phyloP scores from a whole-genome alignment of 2,113 vertebrate genomes.

The Clinocottus analis region DNA sequence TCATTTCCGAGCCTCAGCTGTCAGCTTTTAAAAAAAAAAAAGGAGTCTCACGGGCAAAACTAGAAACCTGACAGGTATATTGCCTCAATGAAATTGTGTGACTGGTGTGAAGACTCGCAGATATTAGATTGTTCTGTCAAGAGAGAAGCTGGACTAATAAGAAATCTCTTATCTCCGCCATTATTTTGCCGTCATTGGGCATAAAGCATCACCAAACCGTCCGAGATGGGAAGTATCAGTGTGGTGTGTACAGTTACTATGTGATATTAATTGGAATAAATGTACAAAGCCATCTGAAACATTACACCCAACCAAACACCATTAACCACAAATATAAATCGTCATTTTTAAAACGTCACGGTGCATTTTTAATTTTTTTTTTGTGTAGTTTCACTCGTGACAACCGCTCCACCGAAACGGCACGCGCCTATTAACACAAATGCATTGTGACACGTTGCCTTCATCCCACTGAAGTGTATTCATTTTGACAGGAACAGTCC shows the following conservation, averaged over 20 bases:
- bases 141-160: neutral
- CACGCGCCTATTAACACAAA: neutral
- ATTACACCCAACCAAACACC: neutral
- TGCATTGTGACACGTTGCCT: slow-evolving; percentile 17
- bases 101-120: neutral
- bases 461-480: slow-evolving; percentile 4
- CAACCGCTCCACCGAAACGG: neutral
- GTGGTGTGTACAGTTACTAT: too few relatives aligned
- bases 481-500: slow-evolving; percentile 12
- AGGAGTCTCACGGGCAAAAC: neutral
- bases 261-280: neutral
- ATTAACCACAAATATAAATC: neutral
- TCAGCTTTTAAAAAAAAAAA: neutral
- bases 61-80: slow-evolving; percentile 13
- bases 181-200: neutral
- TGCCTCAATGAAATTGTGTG: neutral
- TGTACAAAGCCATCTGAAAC: neutral
- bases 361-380: neutral
- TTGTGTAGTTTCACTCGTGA: neutral
- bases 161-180: slow-evolving; percentile 3
- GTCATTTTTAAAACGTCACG: neutral
- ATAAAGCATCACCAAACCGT: neutral
- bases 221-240: neutral
- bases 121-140: neutral
- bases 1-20: neutral